A percentile compares a stretch with the other conserved stretches of the same genome.
Conservation (phyloP, 1,140 invertebrate species). For the Cherax destructor region DNA sequence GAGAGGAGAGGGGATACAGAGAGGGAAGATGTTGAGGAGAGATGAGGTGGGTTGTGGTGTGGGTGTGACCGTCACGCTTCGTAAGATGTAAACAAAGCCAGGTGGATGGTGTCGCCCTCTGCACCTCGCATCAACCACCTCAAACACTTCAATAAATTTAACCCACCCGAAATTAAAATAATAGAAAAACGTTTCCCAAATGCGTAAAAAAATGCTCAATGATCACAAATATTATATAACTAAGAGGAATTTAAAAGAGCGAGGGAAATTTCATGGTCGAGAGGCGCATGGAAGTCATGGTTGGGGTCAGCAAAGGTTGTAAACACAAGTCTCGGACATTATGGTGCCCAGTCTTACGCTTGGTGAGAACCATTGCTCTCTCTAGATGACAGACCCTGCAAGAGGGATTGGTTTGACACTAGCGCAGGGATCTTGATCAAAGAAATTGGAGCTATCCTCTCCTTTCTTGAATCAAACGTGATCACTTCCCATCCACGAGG, state of each 20-base stretch:
- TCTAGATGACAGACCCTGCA: not conserved
- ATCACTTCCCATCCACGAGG: no score
- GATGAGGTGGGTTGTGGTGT: not conserved
- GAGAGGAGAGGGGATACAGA: no score
- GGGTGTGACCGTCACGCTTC: slow-evolving; percentile 32
- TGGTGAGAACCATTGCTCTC: not conserved
- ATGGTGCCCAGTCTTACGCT: not conserved
- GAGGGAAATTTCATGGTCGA: not conserved
- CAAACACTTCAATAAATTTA: no score
- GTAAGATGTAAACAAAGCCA: slow-evolving; percentile 35
- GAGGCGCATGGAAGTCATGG: not conserved
- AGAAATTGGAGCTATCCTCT: no score
- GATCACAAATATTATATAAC: not conserved
- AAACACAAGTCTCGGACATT: not conserved
- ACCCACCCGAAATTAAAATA: no score
- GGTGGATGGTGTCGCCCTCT: not conserved
- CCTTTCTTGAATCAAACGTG: no score
- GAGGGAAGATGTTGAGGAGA: no score
- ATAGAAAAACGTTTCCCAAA: not conserved
- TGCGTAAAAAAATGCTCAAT: not conserved
- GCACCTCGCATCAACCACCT: not conserved
- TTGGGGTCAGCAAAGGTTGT: not conserved
- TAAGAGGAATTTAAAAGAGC: not conserved
- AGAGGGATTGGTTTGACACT: no score
- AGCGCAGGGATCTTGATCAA: no score